phyloP scores from a whole-genome alignment of 2,888 invertebrate species.

The Tryphoninae sp. region DNA sequence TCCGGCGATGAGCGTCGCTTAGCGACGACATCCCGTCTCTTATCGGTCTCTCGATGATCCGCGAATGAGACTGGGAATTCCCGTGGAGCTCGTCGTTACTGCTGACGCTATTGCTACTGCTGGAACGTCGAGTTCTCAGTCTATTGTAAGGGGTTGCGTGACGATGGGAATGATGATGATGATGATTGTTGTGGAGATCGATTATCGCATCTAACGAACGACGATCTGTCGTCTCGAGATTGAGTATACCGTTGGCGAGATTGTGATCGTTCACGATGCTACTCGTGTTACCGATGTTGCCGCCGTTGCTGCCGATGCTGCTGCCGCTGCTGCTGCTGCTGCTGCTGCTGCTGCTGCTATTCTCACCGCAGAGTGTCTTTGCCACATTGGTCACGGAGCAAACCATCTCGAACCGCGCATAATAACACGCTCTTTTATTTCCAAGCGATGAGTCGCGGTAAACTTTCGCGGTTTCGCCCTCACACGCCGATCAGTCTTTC shows the following conservation, averaged over 20 bases:
- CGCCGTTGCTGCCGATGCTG: not conserved
- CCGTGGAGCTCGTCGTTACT: slow-evolving; percentile 67
- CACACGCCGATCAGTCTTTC: not conserved
- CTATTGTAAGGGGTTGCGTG: slow-evolving; percentile 45
- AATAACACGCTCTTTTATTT: slow-evolving; percentile 67
- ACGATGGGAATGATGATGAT: slow-evolving; percentile 32
- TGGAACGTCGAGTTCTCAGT: slow-evolving; percentile 53
- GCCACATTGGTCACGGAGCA: slow-evolving; percentile 79
- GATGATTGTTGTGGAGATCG: slow-evolving; percentile 54
- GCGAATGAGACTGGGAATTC: slow-evolving; percentile 70
- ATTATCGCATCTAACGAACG: slow-evolving; percentile 51
- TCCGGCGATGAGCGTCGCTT: slow-evolving; percentile 77
- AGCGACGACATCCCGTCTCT: slow-evolving; percentile 77
- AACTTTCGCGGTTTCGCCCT: not conserved
- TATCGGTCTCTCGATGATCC: slow-evolving; percentile 67
- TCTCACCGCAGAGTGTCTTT: slow-evolving; percentile 69
- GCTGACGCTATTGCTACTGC: slow-evolving; percentile 54
- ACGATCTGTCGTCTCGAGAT: slow-evolving; percentile 60
- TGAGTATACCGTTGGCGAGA: slow-evolving; percentile 34
- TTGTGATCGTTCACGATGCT: not conserved
- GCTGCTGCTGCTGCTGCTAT: slow-evolving; percentile 62
- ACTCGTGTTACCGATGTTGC: slow-evolving; percentile 10
- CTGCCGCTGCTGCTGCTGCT: not conserved
- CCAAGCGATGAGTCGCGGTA: slow-evolving; percentile 39
- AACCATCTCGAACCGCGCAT: slow-evolving; percentile 81